phyloP scores from a whole-genome alignment of 2,888 invertebrate genomes.

The Entomobrya proxima region DNA sequence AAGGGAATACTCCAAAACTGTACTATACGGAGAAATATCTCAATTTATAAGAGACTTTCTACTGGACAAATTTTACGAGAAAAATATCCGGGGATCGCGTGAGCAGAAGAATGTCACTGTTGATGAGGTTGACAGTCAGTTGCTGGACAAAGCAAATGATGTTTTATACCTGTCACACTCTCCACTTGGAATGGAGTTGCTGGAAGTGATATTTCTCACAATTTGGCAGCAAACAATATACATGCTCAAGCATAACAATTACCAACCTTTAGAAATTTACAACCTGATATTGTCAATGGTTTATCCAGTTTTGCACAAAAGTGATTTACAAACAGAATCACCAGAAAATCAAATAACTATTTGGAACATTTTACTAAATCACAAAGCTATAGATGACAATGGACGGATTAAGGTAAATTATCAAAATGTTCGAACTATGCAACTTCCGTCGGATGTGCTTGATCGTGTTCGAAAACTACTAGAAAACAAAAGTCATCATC shows the following conservation, averaged over 20 bases:
- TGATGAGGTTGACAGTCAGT: constrained; percentile 78
- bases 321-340: too few relatives aligned
- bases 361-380: too few relatives aligned
- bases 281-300: not conserved
- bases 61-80: constrained; percentile 76
- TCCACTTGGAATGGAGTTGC: constrained; percentile 77
- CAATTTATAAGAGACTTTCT: constrained; percentile 77
- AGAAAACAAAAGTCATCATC: not conserved
- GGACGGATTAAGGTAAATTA: too few relatives aligned
- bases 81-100: constrained; percentile 76
- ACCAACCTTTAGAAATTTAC: not conserved
- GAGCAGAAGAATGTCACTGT: constrained; percentile 76
- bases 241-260: not conserved
- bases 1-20: constrained; percentile 73
- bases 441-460: too few relatives aligned
- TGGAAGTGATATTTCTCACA: constrained; percentile 76
- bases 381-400: too few relatives aligned
- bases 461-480: not conserved
- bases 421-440: too few relatives aligned
- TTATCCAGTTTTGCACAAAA: too few relatives aligned
- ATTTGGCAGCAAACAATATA: constrained; percentile 75
- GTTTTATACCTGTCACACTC: constrained; percentile 77
- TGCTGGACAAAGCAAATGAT: constrained; percentile 78
- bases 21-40: constrained; percentile 77
- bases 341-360: too few relatives aligned